Percentiles rank a stretch among this genome's conserved stretches.
phyloP scores from a whole-genome alignment of 1,140 invertebrate species.

The Trichonephila clavipes region DNA sequence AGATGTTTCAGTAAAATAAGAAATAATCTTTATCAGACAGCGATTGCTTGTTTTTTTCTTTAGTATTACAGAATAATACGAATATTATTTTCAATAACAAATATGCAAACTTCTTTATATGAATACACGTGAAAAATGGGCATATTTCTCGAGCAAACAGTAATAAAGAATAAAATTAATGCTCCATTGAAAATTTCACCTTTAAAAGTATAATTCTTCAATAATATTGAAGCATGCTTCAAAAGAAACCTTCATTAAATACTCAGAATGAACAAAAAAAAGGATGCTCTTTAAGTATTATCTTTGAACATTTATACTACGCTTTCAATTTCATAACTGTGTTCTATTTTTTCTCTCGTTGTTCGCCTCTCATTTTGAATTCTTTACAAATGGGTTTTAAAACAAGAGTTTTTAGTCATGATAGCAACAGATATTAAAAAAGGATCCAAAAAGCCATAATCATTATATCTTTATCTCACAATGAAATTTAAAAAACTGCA shows the following conservation, averaged over 20 bases:
- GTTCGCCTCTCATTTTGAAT: slow-evolving; percentile 38
- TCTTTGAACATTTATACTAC: slow-evolving; percentile 39
- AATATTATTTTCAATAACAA: background rate
- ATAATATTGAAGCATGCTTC: slow-evolving; percentile 6
- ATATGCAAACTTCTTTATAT: background rate
- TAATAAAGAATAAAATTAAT: background rate
- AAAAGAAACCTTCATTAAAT: slow-evolving; percentile 9
- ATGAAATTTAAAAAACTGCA: slow-evolving; percentile 42
- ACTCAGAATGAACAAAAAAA: background rate
- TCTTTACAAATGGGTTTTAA: slow-evolving; percentile 54
- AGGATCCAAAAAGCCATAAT: slow-evolving; percentile 54
- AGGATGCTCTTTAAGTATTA: slow-evolving; percentile 2
- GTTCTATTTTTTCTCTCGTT: background rate
- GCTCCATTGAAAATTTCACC: slow-evolving; percentile 23
- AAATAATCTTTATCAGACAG: too few relatives aligned
- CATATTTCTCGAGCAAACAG: background rate
- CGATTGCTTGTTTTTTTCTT: background rate
- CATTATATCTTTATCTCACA: slow-evolving; percentile 57
- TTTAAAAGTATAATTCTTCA: slow-evolving; percentile 14
- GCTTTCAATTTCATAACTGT: slow-evolving; percentile 58
- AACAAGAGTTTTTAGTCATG: slow-evolving; percentile 60
- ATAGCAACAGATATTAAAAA: slow-evolving; percentile 24
- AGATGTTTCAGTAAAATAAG: too few relatives aligned
- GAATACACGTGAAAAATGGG: background rate
- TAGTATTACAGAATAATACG: background rate